Percentiles rank a stretch among this genome's conserved stretches.
Evolutionary conservation across 37 sponge, comb jelly and placozoan genomes (phyloP).

Genomic region (Ephydatia muelleri): DNA sequence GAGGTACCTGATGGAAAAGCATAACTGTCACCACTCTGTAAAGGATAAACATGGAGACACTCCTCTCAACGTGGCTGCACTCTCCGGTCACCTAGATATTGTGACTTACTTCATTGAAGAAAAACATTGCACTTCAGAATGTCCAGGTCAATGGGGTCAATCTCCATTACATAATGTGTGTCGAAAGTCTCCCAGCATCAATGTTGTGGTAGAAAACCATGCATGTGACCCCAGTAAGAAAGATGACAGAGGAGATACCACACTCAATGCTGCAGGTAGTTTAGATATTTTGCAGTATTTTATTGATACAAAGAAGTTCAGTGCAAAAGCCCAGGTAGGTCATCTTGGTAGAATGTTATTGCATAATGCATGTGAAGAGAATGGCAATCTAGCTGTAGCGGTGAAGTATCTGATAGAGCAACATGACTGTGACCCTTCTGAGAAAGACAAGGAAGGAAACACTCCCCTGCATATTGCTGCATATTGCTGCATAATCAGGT

Average conservation of each 20-base stretch:
- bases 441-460: conserved; percentile 38
- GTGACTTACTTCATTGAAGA: too few relatives aligned
- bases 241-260: neutral
- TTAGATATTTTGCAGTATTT: neutral
- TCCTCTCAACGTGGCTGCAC: too few relatives aligned
- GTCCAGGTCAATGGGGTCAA: too few relatives aligned
- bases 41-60: conserved; percentile 6
- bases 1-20: neutral
- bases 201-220: neutral
- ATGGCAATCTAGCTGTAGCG: neutral
- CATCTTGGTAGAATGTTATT: neutral
- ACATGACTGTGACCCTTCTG: conserved; percentile 16
- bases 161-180: too few relatives aligned
- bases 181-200: neutral
- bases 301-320: neutral
- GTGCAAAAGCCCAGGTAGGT: neutral
- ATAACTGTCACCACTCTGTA: too few relatives aligned
- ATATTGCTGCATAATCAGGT: conserved; percentile 31
- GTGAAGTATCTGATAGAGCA: conserved; percentile 29
- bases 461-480: conserved; percentile 72
- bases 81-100: too few relatives aligned
- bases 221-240: neutral
- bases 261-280: neutral
- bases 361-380: neutral
- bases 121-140: too few relatives aligned